These are phyloP conservation scores for Micrasema minimum DNA, from an alignment of 1,140 invertebrate genomes.

Conservation along the genomic window DNA sequence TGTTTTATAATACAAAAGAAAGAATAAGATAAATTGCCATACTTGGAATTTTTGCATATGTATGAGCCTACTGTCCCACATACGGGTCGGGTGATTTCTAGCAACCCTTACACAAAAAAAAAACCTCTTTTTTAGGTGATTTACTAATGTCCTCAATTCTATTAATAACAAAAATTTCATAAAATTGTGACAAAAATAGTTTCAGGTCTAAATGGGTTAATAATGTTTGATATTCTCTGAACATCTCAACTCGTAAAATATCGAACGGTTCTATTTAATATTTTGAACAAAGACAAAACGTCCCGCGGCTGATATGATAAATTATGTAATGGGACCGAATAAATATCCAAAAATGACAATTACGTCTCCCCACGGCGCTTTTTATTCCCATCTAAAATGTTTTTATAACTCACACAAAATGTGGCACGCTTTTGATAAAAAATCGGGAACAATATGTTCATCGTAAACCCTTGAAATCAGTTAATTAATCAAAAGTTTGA, in stretches of 20 bases:
- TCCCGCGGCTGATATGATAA: constrained; percentile 45
- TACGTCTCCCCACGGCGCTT: constrained; percentile 38
- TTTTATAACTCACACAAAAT: constrained; percentile 17
- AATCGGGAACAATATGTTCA: constrained; percentile 42
- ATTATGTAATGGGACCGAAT: constrained; percentile 46
- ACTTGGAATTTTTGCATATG: no score
- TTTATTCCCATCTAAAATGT: constrained; percentile 36
- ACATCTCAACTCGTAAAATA: constrained; percentile 40
- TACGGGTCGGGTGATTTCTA: no score
- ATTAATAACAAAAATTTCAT: no score
- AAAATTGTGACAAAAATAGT: no score
- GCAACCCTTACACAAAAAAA: no score
- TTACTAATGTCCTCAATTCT: no score
- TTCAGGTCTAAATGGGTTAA: no score
- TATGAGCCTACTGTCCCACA: no score
- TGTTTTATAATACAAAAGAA: no score
- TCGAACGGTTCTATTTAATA: constrained; percentile 46
- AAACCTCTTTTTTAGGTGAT: background rate
- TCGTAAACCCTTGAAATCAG: constrained; percentile 12
- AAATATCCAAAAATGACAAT: constrained; percentile 51
- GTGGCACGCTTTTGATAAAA: constrained; percentile 49
- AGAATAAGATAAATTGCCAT: no score
- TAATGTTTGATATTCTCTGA: constrained; percentile 16
- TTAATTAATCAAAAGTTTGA: constrained; percentile 38
- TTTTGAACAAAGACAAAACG: constrained; percentile 28